These are phyloP conservation scores for Drosophila ustulata DNA, from an alignment of 2,888 invertebrate genomes.

Conservation along the genomic window DNA sequence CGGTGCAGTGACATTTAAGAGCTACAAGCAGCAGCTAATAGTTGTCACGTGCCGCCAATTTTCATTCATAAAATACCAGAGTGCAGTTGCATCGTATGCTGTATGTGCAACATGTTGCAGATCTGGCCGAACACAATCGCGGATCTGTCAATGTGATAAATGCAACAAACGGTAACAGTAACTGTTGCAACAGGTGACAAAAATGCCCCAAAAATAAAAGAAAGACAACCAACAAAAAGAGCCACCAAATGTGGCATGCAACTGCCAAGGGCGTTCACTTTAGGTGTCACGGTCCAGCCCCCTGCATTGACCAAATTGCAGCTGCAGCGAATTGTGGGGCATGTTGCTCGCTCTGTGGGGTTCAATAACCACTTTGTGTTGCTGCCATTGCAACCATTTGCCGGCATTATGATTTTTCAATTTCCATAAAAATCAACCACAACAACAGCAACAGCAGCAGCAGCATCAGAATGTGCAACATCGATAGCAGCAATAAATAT, in stretches of 20 bases:
- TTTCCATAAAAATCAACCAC: conserved; percentile 45
- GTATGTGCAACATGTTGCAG: conserved; percentile 49
- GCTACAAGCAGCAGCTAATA: conserved; percentile 67
- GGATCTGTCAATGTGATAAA: conserved; percentile 34
- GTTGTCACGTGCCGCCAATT: conserved; percentile 73
- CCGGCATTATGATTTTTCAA: conserved; percentile 60
- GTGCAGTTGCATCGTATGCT: conserved; percentile 26
- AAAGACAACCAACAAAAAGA: conserved; percentile 19
- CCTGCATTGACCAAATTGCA: conserved; percentile 12
- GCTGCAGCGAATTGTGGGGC: conserved; percentile 13
- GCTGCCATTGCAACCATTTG: conserved; percentile 42
- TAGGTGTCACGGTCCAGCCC: conserved; percentile 24
- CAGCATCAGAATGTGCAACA: conserved; percentile 4
- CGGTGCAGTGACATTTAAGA: conserved; percentile 67
- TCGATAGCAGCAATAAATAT: conserved; percentile 25
- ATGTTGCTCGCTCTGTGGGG: not conserved
- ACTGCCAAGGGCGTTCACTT: conserved; percentile 36
- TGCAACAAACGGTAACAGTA: conserved; percentile 20
- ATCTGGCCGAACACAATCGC: conserved; percentile 22
- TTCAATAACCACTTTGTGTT: conserved; percentile 18
- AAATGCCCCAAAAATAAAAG: conserved; percentile 3
- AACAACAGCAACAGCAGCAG: conserved; percentile 23
- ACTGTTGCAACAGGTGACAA: conserved; percentile 37
- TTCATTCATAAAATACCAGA: conserved; percentile 73
- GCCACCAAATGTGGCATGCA: conserved; percentile 35